A percentile compares a stretch with the other conserved stretches of the same genome.
Evolutionary conservation across 1,140 invertebrate species (phyloP).

Genomic region (Drosophila ercepeae): DNA sequence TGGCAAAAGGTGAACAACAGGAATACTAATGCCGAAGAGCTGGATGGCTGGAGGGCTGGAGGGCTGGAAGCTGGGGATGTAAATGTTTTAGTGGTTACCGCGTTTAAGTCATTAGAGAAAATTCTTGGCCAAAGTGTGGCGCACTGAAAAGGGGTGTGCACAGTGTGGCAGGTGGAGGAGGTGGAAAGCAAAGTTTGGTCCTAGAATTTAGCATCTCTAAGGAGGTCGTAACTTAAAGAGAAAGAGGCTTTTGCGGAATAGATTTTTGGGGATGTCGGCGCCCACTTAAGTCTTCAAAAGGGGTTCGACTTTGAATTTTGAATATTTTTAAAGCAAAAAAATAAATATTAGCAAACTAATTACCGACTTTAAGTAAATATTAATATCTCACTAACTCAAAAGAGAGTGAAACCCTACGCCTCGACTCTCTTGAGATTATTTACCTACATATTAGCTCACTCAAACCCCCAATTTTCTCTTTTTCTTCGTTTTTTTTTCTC

Average conservation of each 20-base stretch:
- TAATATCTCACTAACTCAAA: not conserved
- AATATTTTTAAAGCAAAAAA: too few relatives aligned
- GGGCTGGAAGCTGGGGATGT: constrained; percentile 34
- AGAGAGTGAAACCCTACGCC: not conserved
- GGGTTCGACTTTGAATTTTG: not conserved
- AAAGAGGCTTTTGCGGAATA: not conserved
- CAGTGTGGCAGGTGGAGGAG: not conserved
- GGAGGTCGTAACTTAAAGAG: not conserved
- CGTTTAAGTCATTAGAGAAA: constrained; percentile 80
- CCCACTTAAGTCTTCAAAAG: not conserved
- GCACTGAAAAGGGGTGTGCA: constrained; percentile 33
- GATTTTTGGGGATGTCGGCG: not conserved
- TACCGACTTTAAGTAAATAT: too few relatives aligned
- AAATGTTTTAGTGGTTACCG: constrained; percentile 79
- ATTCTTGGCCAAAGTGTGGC: constrained; percentile 65
- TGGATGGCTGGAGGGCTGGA: too few relatives aligned
- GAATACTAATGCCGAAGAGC: constrained; percentile 9
- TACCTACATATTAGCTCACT: not conserved
- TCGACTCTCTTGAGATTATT: not conserved
- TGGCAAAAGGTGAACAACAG: constrained; percentile 11
- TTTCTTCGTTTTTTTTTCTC: not conserved
- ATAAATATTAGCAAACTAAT: not conserved
- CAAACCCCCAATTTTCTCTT: not conserved
- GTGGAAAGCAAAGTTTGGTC: not conserved
- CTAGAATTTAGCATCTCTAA: not conserved